phyloP scores from a whole-genome alignment of 30 jellyfish, hydroid and myxozoan genomes.

The Hydractinia symbiolongicarpus region DNA sequence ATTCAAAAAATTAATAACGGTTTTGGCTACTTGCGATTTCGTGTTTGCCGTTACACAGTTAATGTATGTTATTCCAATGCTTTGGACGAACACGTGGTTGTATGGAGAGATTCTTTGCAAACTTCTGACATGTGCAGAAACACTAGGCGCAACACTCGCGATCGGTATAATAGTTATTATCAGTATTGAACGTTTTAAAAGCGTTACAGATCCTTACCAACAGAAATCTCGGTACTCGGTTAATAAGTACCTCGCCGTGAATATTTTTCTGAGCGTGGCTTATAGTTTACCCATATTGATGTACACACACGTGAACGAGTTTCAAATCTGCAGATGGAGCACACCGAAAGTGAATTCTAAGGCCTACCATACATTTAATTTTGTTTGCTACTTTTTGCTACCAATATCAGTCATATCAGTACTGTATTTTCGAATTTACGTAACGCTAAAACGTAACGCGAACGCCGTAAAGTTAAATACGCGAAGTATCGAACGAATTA shows the following conservation, averaged over 20 bases:
- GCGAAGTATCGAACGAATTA: neutral
- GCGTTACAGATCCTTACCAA: conserved; percentile 24
- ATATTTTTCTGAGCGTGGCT: neutral
- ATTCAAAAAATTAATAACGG: conserved; percentile 26
- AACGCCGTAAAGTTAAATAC: neutral
- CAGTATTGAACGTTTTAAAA: conserved; percentile 39
- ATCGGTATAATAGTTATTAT: conserved; percentile 34
- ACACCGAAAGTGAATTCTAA: neutral
- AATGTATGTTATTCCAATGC: conserved; percentile 25
- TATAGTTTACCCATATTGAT: neutral
- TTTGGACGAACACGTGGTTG: conserved; percentile 14
- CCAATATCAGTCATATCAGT: too few species aligned
- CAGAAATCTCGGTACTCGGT: neutral
- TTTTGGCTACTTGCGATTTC: conserved; percentile 34
- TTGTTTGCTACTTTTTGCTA: too few species aligned
- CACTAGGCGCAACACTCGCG: conserved; percentile 23
- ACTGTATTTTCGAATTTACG: neutral
- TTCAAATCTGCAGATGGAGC: neutral
- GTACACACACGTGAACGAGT: neutral
- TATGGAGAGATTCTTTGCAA: conserved; percentile 7
- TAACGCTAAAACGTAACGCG: neutral
- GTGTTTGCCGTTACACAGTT: conserved; percentile 33
- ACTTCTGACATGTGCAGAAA: conserved; percentile 3
- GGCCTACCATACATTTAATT: too few species aligned
- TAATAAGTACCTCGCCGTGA: neutral